These are phyloP conservation scores for Penaeus japonicus DNA, from an alignment of 1,140 invertebrate species.

Conservation along the genomic window DNA sequence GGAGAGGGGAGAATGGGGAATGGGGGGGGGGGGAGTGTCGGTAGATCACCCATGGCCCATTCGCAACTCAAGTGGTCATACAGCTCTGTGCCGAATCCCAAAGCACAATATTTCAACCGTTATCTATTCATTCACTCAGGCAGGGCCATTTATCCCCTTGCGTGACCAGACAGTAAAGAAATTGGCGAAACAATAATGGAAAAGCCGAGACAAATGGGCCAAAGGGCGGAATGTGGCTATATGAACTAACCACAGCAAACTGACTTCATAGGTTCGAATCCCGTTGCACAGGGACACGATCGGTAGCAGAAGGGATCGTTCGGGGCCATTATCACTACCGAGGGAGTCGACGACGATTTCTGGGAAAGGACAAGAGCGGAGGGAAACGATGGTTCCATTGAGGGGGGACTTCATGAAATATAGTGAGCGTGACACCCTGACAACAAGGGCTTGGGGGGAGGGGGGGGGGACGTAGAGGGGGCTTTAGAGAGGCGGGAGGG, in stretches of 20 bases:
- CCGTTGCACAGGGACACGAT: neutral
- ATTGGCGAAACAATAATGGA: slow-evolving; percentile 39
- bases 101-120: slow-evolving; percentile 33
- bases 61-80: slow-evolving; percentile 17
- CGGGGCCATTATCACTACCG: neutral
- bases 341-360: neutral
- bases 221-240: slow-evolving; percentile 33
- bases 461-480: neutral
- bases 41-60: slow-evolving; percentile 21
- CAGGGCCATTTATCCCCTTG: slow-evolving; percentile 36
- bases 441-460: slow-evolving; percentile 21
- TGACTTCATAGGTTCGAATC: slow-evolving; percentile 23
- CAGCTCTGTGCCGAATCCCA: slow-evolving; percentile 21
- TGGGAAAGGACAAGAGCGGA: neutral
- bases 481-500: neutral
- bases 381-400: slow-evolving; percentile 12
- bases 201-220: slow-evolving; percentile 40
- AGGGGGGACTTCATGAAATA: slow-evolving; percentile 39
- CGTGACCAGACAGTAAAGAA: slow-evolving; percentile 34
- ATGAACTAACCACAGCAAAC: slow-evolving; percentile 40
- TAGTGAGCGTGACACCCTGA: slow-evolving; percentile 39
- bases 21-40: neutral
- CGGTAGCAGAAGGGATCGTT: neutral
- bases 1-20: neutral
- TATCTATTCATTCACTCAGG: slow-evolving; percentile 41